Conservation (phyloP, 2,888 invertebrate species). For the Cordylochernes scorpioides region DNA sequence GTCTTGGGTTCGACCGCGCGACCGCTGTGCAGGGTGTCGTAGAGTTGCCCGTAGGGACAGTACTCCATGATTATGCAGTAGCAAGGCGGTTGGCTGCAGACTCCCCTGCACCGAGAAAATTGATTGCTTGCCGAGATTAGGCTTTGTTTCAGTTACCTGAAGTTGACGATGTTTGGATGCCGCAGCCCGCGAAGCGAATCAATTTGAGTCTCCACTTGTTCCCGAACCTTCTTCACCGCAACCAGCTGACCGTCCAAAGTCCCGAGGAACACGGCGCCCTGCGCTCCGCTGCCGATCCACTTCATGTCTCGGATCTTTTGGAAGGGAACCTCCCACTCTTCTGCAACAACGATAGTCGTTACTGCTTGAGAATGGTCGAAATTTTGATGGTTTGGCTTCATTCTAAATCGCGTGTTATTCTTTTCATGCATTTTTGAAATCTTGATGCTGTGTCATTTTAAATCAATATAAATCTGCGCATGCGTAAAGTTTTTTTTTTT, state of each 20-base stretch:
- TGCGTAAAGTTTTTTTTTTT: too few species aligned
- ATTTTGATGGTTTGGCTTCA: too few species aligned
- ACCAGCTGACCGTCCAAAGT: constrained; percentile 49
- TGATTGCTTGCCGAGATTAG: too few species aligned
- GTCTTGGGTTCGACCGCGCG: constrained; percentile 56
- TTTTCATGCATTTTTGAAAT: too few species aligned
- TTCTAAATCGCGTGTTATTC: too few species aligned
- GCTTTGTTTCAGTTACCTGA: constrained; percentile 21
- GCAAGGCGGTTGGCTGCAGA: constrained; percentile 69
- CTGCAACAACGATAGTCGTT: constrained; percentile 28
- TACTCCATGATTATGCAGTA: constrained; percentile 95
- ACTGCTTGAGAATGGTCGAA: too few species aligned
- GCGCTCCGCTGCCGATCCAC: constrained; percentile 82
- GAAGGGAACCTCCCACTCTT: constrained; percentile 86
- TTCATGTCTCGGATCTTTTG: constrained; percentile 61
- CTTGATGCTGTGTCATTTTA: too few species aligned
- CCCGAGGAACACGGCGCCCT: constrained; percentile 80
- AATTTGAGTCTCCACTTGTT: constrained; percentile 53
- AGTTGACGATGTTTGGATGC: constrained; percentile 23
- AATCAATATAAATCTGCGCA: too few species aligned
- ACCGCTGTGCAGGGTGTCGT: constrained; percentile 58
- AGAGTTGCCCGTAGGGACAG: constrained; percentile 80
- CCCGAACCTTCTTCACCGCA: constrained; percentile 83
- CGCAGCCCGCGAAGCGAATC: constrained; percentile 27
- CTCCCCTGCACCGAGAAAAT: constrained; percentile 41